These are phyloP conservation scores for Thelaira solivaga DNA, from an alignment of 2,888 invertebrate species.

Conservation along the genomic window DNA sequence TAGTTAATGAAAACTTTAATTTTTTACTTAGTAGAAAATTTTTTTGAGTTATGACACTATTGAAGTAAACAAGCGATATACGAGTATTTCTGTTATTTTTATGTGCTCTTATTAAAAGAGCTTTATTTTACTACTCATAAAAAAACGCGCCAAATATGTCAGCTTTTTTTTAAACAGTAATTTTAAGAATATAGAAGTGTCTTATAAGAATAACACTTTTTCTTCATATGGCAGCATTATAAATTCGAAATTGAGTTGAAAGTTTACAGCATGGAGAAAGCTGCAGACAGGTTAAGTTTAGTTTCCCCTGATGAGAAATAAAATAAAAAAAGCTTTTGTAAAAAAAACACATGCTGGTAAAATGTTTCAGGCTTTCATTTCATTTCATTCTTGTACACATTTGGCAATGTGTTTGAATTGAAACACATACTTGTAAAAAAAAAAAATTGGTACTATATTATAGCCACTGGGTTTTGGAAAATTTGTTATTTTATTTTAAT, in stretches of 20 bases:
- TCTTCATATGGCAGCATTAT: background rate
- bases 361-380: constrained; percentile 15
- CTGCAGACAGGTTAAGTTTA: background rate
- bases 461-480: too few species aligned
- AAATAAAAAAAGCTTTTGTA: background rate
- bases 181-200: background rate
- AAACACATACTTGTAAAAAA: too few species aligned
- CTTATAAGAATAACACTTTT: background rate
- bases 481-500: too few species aligned
- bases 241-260: constrained; percentile 19
- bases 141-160: constrained; percentile 51
- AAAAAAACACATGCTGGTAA: background rate
- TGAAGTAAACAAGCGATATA: too few species aligned
- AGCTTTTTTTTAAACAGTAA: background rate
- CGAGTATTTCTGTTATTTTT: too few species aligned
- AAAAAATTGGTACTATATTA: too few species aligned
- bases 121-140: constrained; percentile 9
- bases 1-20: too few species aligned
- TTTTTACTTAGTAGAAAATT: too few species aligned
- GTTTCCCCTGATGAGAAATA: background rate
- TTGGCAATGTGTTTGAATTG: background rate
- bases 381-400: constrained; percentile 9
- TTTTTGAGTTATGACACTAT: too few species aligned
- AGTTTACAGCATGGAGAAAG: background rate
- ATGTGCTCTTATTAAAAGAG: background rate